Base-by-base conservation (phyloP, 2,888 invertebrate genomes). In the Lycophotia porphyrea region DNA sequence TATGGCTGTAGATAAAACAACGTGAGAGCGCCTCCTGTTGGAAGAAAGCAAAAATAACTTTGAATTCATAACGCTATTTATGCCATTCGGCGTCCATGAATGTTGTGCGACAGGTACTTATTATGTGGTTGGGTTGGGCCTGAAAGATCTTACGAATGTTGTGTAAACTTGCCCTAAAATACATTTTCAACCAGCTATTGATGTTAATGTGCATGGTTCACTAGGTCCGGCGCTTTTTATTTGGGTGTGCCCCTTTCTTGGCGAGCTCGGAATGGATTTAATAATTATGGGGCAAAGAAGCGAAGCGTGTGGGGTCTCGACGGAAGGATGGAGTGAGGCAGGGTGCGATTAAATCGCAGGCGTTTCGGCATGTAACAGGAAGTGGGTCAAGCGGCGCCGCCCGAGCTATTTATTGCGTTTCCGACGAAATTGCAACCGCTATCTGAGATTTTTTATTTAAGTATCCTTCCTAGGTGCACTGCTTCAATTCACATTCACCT, bases 341-440 rank as follows among this genome's bases (percentile, higher is more conserved):
- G 91, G 92, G 93, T 91, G 92, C 94, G 96, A 96, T 96, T 94
- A 94, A 95, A 96, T 96, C 96, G 95, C 94, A 93, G 93, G 93
- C 95, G 95, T 95, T 96, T 96, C 94, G 96, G 95, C 94, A 93
- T 95, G 95, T 95, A 92, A 92, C 94, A 94, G 95, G 95, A 96
- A 96, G 95, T 96, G 94, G 96, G 96, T 96, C 96, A 96, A 95
- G 95, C 95, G 93, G 93, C 93, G 93, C 94, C 94, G 91, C 93
- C 93, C 93, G 92, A 90, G 93, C 93, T 95, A 95, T 96, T 95
- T 96, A 96, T 95, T 96, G 94, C 94, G 93, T 94, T 95, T 94
- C 93, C 93, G 91, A 92, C 91, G 88, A 93, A 95, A 95, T 93
- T 95, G 95, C 96, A 95, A 94, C 91, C 88, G 91, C 90, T 92